Evolutionary conservation across 2,797 vertebrate genomes (phyloP).

Genomic region (Eulemur coronatus): DNA sequence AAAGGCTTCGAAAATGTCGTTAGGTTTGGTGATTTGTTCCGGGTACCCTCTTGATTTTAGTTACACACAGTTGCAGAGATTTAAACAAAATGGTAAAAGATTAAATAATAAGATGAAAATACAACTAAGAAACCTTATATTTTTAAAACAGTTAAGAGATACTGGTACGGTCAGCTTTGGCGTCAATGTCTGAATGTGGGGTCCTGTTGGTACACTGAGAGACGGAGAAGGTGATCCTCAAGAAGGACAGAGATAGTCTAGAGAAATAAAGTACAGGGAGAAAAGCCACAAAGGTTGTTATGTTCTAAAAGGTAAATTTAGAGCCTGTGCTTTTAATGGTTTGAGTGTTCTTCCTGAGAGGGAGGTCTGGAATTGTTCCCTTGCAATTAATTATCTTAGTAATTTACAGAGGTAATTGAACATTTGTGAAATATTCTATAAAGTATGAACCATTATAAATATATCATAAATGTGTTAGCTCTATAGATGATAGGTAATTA

Average conservation of each 20-base stretch:
- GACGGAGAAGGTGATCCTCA: neutral
- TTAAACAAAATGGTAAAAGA: neutral
- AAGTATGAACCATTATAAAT: neutral
- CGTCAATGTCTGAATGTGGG: neutral
- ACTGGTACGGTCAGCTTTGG: neutral
- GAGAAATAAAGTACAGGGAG: no score
- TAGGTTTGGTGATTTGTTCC: neutral
- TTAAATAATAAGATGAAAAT: neutral
- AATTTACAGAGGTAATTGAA: slow-evolving; percentile 29
- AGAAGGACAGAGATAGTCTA: neutral
- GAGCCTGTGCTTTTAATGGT: neutral
- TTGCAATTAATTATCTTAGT: neutral
- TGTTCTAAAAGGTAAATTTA: neutral
- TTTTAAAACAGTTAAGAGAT: neutral
- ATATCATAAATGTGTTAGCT: neutral
- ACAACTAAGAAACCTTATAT: neutral
- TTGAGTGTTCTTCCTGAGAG: neutral
- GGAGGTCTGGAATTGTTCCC: neutral
- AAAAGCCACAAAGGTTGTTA: neutral
- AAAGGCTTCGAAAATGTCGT: neutral
- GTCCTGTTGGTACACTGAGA: neutral
- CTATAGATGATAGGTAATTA: neutral
- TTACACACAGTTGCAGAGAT: neutral
- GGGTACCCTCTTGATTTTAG: neutral
- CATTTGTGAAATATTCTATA: neutral